Evolutionary conservation across 2,888 invertebrate species (phyloP).

Genomic region (Atrina japonica): DNA sequence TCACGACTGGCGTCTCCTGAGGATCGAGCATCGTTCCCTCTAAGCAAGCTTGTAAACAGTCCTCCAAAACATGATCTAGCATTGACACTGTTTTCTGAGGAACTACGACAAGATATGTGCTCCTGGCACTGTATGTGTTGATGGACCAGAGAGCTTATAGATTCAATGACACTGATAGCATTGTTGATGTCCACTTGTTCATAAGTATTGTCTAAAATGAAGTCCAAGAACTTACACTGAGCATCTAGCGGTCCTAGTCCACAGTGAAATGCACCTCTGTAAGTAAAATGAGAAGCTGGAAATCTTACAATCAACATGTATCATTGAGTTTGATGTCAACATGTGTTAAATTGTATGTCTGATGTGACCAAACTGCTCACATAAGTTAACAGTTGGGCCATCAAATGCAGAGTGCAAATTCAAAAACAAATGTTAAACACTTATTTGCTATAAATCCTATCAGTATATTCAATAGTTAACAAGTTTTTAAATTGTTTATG

Average conservation of each 20-base stretch:
- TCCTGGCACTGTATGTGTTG: slow-evolving; percentile 76
- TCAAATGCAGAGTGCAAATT: too few species aligned
- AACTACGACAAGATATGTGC: slow-evolving; percentile 75
- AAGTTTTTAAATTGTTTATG: too few species aligned
- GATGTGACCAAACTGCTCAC: not conserved
- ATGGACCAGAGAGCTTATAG: slow-evolving; percentile 82
- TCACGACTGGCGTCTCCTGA: slow-evolving; percentile 74
- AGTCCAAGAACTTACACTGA: slow-evolving; percentile 87
- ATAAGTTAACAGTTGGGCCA: too few species aligned
- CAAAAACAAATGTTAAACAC: too few species aligned
- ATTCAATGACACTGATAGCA: slow-evolving; percentile 88
- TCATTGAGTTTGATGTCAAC: not conserved
- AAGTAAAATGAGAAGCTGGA: too few species aligned
- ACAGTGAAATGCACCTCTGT: slow-evolving; percentile 82
- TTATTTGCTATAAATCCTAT: too few species aligned
- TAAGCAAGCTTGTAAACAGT: slow-evolving; percentile 87
- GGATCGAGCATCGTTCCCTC: slow-evolving; percentile 82
- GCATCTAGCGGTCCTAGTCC: slow-evolving; percentile 86
- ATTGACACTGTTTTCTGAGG: slow-evolving; percentile 81
- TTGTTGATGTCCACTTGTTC: slow-evolving; percentile 87
- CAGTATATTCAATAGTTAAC: too few species aligned
- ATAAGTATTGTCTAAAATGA: slow-evolving; percentile 86
- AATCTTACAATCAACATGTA: too few species aligned
- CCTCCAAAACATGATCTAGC: slow-evolving; percentile 86
- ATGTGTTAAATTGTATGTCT: not conserved